phyloP scores from a whole-genome alignment of 92 coral and sea anemone genomes.

The Diadumene lineata region DNA sequence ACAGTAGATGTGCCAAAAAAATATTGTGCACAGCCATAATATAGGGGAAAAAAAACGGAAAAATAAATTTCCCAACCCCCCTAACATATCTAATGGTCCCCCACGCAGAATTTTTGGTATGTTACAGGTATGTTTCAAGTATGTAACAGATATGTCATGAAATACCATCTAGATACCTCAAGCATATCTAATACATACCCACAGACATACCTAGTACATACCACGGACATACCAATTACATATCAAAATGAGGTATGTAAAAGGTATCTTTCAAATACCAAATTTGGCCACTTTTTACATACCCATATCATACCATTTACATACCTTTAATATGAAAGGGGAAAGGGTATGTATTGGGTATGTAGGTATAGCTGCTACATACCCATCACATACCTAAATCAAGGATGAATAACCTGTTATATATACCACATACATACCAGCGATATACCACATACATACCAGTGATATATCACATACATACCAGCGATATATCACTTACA shows the following conservation, averaged over 20 bases:
- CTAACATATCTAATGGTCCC: no score
- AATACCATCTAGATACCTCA: conserved; percentile 7
- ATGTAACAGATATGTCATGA: conserved; percentile 9
- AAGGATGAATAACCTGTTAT: no score
- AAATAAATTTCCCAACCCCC: no score
- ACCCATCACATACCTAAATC: no score
- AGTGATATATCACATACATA: no score
- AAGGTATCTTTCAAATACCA: conserved; percentile 8
- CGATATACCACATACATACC: no score
- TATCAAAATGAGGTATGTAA: no score
- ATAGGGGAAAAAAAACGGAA: no score
- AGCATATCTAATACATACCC: conserved; percentile 19
- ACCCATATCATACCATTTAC: conserved; percentile 20
- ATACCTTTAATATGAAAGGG: not conserved
- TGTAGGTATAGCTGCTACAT: no score
- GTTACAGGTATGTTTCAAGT: conserved; percentile 11
- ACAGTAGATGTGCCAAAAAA: no score
- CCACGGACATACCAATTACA: conserved; percentile 11
- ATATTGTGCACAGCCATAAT: no score
- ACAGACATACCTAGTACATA: conserved; percentile 3
- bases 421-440: no score
- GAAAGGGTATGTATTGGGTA: conserved; percentile 12
- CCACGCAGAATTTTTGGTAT: conserved; percentile 22
- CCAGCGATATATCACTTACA: conserved; percentile 25
- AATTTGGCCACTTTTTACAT: conserved; percentile 24